Conservation (phyloP, 1,140 invertebrate species). For the Agrilus planipennis region DNA sequence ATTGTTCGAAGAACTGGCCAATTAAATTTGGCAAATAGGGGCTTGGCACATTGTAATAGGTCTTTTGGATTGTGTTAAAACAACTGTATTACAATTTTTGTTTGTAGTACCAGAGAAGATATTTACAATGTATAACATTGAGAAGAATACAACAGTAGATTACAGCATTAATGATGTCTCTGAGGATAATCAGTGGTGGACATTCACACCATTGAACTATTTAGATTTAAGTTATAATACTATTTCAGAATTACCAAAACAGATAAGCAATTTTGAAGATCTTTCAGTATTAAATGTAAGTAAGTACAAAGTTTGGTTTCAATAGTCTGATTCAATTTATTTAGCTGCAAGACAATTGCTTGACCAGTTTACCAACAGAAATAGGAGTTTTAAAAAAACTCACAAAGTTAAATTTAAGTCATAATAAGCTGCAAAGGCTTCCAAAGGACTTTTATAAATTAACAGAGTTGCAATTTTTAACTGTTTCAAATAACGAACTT, state of each 20-base stretch:
- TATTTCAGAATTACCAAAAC: constrained; percentile 50
- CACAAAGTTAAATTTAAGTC: constrained; percentile 63
- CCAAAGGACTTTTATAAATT: constrained; percentile 53
- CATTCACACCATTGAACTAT: constrained; percentile 60
- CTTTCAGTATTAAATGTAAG: constrained; percentile 61
- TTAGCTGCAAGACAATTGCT: constrained; percentile 59
- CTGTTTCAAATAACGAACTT: constrained; percentile 55
- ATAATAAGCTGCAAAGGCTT: constrained; percentile 58
- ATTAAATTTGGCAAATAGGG: constrained; percentile 64
- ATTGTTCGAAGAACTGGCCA: constrained; percentile 65
- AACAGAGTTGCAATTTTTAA: constrained; percentile 52
- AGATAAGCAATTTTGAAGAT: constrained; percentile 56
- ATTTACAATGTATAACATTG: constrained; percentile 67
- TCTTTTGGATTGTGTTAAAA: neutral
- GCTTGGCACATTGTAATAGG: constrained; percentile 57
- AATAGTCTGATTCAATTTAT: constrained; percentile 12
- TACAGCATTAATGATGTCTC: constrained; percentile 39
- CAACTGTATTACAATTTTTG: constrained; percentile 5
- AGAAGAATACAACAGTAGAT: constrained; percentile 53
- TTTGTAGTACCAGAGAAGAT: constrained; percentile 66
- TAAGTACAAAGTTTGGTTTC: neutral
- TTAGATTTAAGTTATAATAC: constrained; percentile 73
- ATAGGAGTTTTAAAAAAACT: constrained; percentile 62
- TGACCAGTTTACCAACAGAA: constrained; percentile 57
- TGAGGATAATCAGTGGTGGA: constrained; percentile 70